Percentiles rank a stretch among this genome's conserved stretches.
Conservation (phyloP, 53 echinoderm and acorn worm genomes). For the Apostichopus leukothele region DNA sequence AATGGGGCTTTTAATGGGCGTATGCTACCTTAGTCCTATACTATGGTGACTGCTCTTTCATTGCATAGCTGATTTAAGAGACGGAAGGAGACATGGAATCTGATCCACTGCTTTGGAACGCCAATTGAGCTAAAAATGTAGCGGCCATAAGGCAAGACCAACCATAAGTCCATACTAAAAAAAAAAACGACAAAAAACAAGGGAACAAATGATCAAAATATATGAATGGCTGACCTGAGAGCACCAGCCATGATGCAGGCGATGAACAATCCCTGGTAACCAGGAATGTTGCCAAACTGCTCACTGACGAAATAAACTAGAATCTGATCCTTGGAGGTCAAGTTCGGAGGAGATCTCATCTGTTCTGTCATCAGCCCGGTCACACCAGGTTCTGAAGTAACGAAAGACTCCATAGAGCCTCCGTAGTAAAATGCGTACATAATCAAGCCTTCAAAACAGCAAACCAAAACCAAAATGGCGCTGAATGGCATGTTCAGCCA, state of each 20-base stretch:
- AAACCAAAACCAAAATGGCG: conserved; percentile 44
- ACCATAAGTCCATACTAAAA: background rate
- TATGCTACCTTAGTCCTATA: no score
- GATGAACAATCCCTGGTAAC: conserved; percentile 60
- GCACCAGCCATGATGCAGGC: conserved; percentile 68
- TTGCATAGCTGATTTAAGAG: no score
- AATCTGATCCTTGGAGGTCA: conserved; percentile 41
- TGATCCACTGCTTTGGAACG: no score
- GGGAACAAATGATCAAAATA: no score
- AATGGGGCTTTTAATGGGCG: no score
- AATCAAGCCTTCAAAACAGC: conserved; percentile 55
- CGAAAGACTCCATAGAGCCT: background rate
- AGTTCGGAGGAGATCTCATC: conserved; percentile 38
- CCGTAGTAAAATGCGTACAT: conserved; percentile 61
- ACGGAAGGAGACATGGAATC: no score
- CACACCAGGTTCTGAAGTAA: conserved; percentile 10
- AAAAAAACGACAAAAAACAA: background rate
- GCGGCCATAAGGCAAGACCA: no score
- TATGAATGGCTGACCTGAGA: conserved; percentile 38
- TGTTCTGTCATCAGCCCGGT: background rate
- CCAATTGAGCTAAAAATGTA: no score
- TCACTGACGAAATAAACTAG: conserved; percentile 34
- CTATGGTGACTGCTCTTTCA: no score
- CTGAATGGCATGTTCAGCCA: conserved; percentile 61
- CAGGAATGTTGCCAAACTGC: conserved; percentile 63